phyloP scores from a whole-genome alignment of 1,140 invertebrate genomes.

The Tenebrio molitor region DNA sequence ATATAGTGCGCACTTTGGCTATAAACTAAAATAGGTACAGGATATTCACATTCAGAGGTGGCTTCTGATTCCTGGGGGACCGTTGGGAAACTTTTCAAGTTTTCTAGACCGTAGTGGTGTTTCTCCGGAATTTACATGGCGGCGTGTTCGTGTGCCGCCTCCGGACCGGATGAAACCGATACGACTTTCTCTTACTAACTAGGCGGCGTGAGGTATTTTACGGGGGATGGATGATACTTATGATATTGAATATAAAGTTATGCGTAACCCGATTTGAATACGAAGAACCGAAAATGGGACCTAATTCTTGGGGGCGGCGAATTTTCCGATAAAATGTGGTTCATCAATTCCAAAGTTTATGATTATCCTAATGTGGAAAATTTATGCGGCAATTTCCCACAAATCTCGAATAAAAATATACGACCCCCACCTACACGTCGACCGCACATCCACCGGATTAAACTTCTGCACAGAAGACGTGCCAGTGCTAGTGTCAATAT shows the following conservation, averaged over 20 bases:
- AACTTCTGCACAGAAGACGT: too few relatives aligned
- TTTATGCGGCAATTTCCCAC: conserved; percentile 15
- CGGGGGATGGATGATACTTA: conserved; percentile 51
- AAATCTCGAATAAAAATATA: conserved; percentile 8
- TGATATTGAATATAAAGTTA: conserved; percentile 57
- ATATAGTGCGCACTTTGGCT: conserved; percentile 53
- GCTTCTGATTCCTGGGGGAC: conserved; percentile 50
- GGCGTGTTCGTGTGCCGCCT: conserved; percentile 1
- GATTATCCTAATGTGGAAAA: conserved; percentile 38
- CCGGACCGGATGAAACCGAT: conserved; percentile 13
- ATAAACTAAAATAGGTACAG: conserved; percentile 54
- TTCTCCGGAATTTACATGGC: conserved; percentile 21
- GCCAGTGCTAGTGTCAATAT: too few relatives aligned
- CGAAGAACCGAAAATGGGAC: conserved; percentile 52
- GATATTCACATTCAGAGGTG: conserved; percentile 52
- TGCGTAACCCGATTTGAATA: conserved; percentile 55
- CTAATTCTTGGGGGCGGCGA: conserved; percentile 49
- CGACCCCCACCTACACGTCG: background rate
- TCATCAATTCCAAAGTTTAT: conserved; percentile 48
- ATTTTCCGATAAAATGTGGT: conserved; percentile 44
- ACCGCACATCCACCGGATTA: too few relatives aligned
- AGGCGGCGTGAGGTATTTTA: conserved; percentile 43
- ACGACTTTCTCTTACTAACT: conserved; percentile 43
- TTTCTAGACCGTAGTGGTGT: conserved; percentile 44
- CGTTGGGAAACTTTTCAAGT: conserved; percentile 49